phyloP scores from a whole-genome alignment of 2,888 invertebrate species.

The Rhynchonema sp. region DNA sequence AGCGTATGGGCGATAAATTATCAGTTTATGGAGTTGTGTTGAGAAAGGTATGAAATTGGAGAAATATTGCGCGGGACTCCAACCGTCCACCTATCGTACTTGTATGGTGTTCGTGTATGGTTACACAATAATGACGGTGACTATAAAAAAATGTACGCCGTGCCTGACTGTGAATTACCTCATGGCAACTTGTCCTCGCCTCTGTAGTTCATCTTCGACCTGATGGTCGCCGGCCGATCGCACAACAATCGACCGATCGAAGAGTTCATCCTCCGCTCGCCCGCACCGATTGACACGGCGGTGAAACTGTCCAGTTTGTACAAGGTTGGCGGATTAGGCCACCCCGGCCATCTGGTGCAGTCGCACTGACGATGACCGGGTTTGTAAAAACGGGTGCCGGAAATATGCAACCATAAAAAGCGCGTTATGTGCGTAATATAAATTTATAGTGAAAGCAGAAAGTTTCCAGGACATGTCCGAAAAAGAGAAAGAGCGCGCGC shows the following conservation, averaged over 20 bases:
- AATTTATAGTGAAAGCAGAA: slow-evolving; percentile 57
- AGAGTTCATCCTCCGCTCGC: slow-evolving; percentile 91
- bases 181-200: too few relatives aligned
- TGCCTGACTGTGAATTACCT: background rate
- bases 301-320: slow-evolving; percentile 69
- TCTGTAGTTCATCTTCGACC: slow-evolving; percentile 54
- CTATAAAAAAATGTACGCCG: background rate
- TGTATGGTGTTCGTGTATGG: too few relatives aligned
- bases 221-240: slow-evolving; percentile 57
- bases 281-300: slow-evolving; percentile 96
- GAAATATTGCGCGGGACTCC: too few relatives aligned
- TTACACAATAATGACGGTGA: too few relatives aligned
- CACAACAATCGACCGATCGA: slow-evolving; percentile 84
- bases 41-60: too few relatives aligned
- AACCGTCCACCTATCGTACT: too few relatives aligned
- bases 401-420: background rate
- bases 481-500: slow-evolving; percentile 55
- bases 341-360: too few relatives aligned
- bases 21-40: too few relatives aligned
- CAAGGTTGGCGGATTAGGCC: too few relatives aligned
- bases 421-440: slow-evolving; percentile 26
- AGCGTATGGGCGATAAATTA: too few relatives aligned
- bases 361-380: too few relatives aligned
- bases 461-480: slow-evolving; percentile 42
- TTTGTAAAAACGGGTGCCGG: background rate